phyloP scores from a whole-genome alignment of 2,797 vertebrate species.

The Sebastes steindachneri region DNA sequence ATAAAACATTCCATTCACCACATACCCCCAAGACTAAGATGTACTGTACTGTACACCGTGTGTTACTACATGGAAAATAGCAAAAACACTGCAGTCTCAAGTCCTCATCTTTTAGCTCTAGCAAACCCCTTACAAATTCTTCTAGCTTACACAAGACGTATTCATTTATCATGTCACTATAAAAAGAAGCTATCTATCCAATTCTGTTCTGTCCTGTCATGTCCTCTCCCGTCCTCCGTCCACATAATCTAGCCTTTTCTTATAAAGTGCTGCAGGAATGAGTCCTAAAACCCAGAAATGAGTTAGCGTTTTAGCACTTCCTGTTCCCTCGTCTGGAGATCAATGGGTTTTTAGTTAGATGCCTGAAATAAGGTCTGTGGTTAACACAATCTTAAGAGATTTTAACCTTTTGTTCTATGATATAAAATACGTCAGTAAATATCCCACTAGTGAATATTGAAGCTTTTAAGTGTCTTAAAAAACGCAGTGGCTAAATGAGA shows the following conservation, averaged over 20 bases:
- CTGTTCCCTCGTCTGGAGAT: no score
- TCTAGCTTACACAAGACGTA: conserved; percentile 3
- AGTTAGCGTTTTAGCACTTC: no score
- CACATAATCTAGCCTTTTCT: background rate
- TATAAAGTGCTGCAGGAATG: background rate
- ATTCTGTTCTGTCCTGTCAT: background rate
- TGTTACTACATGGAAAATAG: conserved; percentile 37
- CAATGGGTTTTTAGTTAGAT: no score
- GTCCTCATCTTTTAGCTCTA: conserved; percentile 13
- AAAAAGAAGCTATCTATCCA: background rate
- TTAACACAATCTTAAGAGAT: no score
- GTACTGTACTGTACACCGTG: background rate
- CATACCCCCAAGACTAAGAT: conserved; percentile 43
- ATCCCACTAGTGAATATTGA: no score
- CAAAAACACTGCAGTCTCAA: conserved; percentile 16
- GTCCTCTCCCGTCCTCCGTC: background rate
- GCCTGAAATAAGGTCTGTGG: no score
- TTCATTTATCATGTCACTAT: background rate
- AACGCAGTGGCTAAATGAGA: no score
- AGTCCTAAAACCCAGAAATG: no score
- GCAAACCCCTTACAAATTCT: background rate
- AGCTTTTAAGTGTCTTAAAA: no score
- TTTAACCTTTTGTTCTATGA: no score
- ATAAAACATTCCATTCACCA: conserved; percentile 62
- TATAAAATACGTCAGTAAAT: no score